phyloP scores from a whole-genome alignment of 2,113 vertebrate species.

The Nibea coibor region DNA sequence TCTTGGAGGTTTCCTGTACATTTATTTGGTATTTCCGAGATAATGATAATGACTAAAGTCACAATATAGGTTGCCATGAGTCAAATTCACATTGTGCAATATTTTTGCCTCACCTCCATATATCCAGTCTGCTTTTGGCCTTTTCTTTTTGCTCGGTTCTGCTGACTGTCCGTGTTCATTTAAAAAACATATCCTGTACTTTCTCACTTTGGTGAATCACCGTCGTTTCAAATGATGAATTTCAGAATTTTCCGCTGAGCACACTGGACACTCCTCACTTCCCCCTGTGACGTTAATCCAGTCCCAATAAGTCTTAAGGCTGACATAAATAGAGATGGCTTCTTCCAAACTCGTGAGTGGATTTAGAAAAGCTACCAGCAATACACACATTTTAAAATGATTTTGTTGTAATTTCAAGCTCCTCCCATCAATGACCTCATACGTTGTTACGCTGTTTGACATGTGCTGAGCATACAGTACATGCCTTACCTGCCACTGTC shows the following conservation, averaged over 20 bases:
- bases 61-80: too few species aligned
- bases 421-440: background rate
- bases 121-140: background rate
- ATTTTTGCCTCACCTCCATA: background rate
- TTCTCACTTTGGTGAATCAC: background rate
- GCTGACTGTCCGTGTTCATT: background rate
- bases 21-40: background rate
- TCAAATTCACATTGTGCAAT: background rate
- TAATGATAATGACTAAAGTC: too few species aligned
- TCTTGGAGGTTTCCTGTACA: too few species aligned
- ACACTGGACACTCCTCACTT: background rate
- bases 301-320: background rate
- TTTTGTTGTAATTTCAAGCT: background rate
- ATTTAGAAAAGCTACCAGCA: background rate
- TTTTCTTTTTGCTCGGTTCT: background rate
- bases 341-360: conserved; percentile 4
- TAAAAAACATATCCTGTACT: background rate
- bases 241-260: background rate
- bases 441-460: conserved; percentile 26
- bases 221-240: background rate
- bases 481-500: conserved; percentile 93
- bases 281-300: background rate
- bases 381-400: background rate
- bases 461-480: conserved; percentile 61
- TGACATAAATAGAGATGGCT: background rate